Evolutionary conservation across 2,113 vertebrate genomes (phyloP).

Genomic region (Clupea harengus): DNA sequence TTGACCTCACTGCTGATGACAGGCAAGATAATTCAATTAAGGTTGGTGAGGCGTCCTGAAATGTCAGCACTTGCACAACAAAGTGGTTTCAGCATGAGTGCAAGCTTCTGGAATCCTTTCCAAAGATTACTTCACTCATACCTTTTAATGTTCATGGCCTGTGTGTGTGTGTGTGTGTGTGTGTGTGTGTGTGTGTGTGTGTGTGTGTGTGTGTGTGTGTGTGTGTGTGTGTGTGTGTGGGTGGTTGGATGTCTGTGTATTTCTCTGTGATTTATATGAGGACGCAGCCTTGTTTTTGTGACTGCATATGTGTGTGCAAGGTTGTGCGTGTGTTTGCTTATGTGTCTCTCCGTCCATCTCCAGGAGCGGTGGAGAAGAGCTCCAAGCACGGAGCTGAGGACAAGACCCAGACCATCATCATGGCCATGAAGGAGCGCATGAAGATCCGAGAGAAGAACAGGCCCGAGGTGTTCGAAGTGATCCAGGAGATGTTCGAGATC

Average conservation of each 20-base stretch:
- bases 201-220: not conserved
- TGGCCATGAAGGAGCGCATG: slow-evolving; percentile 98
- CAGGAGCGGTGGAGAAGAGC: slow-evolving; percentile 97
- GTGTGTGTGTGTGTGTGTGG: not conserved
- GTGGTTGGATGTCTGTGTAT: not conserved
- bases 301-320: not conserved
- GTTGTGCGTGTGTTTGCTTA: not conserved
- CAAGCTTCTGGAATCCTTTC: not conserved
- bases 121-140: not conserved
- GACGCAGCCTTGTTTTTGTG: not conserved
- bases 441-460: slow-evolving; percentile 94
- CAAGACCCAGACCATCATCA: slow-evolving; percentile 97
- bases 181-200: not conserved
- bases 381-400: slow-evolving; percentile 97
- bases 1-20: slow-evolving; percentile 38
- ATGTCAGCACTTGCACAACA: slow-evolving; percentile 22
- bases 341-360: slow-evolving; percentile 11
- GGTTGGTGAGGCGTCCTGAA: slow-evolving; percentile 25
- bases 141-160: slow-evolving; percentile 7
- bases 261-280: not conserved
- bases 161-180: not conserved
- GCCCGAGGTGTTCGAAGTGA: slow-evolving; percentile 93
- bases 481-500: slow-evolving; percentile 92
- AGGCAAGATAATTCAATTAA: slow-evolving; percentile 40
- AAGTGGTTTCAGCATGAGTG: not conserved